Conservation (phyloP, 2,113 vertebrate genomes). For the Lonchura striata region DNA sequence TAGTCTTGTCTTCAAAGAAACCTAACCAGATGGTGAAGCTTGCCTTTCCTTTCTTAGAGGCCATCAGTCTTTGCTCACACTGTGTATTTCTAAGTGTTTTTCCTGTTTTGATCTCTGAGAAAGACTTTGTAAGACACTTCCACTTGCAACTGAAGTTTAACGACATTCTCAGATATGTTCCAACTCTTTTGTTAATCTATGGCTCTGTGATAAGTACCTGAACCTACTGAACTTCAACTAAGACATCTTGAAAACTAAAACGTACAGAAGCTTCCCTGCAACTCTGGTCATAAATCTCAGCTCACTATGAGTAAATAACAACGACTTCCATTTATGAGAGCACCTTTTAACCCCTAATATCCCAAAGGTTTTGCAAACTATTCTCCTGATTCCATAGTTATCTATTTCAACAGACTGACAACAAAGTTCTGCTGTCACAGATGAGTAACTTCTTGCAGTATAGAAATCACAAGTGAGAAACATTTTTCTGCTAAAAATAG, state of each 20-base stretch:
- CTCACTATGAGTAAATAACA: background rate
- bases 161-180: background rate
- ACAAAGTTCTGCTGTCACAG: background rate
- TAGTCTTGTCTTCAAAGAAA: constrained; percentile 50
- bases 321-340: background rate
- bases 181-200: constrained; percentile 18
- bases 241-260: background rate
- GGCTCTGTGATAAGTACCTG: background rate
- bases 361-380: background rate
- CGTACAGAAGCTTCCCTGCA: background rate
- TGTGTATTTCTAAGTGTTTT: constrained; percentile 62
- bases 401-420: background rate
- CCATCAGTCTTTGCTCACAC: constrained; percentile 42
- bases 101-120: constrained; percentile 51
- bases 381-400: background rate
- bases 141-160: constrained; percentile 42
- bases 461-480: background rate
- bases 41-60: constrained; percentile 41
- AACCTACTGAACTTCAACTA: constrained; percentile 13
- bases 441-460: background rate
- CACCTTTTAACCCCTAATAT: background rate
- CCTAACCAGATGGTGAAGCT: constrained; percentile 26
- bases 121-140: constrained; percentile 40
- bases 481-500: background rate
- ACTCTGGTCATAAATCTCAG: background rate